A percentile compares a stretch with the other conserved stretches of the same genome.
These are phyloP conservation scores for Xenops minutus DNA, from an alignment of 2,797 vertebrate species.

Conservation along the genomic window DNA sequence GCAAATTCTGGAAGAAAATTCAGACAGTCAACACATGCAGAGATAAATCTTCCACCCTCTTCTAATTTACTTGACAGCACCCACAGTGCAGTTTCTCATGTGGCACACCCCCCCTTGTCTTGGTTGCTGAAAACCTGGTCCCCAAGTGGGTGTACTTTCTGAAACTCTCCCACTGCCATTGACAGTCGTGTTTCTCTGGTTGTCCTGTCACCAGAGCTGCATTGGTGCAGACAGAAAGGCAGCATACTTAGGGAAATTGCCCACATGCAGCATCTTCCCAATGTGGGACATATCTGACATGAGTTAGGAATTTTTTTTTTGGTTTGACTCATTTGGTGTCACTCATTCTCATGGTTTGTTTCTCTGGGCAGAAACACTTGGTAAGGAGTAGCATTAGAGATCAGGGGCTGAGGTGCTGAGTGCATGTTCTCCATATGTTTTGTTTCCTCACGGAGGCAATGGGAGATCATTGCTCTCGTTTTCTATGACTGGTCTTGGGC, in stretches of 20 bases:
- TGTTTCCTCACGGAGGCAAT: neutral
- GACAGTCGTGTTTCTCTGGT: neutral
- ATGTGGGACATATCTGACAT: neutral
- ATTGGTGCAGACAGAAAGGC: neutral
- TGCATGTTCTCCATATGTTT: neutral
- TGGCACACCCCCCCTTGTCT: rapidly evolving
- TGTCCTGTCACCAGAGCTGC: neutral
- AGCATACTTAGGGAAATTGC: neutral
- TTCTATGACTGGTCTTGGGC: neutral
- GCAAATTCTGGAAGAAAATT: neutral
- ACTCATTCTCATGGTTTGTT: neutral
- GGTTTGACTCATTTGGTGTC: neutral
- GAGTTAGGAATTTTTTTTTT: neutral
- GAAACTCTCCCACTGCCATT: neutral
- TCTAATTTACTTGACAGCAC: neutral
- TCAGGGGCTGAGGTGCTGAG: neutral
- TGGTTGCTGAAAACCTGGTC: neutral
- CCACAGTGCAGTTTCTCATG: neutral
- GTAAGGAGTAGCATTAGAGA: neutral
- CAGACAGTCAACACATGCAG: neutral
- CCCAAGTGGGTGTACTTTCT: neutral
- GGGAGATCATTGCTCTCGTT: neutral
- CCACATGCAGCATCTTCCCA: rapidly evolving
- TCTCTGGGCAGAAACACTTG: neutral
- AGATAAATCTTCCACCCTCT: neutral